Conservation (phyloP, 2,113 vertebrate species). For the Poecile atricapillus region DNA sequence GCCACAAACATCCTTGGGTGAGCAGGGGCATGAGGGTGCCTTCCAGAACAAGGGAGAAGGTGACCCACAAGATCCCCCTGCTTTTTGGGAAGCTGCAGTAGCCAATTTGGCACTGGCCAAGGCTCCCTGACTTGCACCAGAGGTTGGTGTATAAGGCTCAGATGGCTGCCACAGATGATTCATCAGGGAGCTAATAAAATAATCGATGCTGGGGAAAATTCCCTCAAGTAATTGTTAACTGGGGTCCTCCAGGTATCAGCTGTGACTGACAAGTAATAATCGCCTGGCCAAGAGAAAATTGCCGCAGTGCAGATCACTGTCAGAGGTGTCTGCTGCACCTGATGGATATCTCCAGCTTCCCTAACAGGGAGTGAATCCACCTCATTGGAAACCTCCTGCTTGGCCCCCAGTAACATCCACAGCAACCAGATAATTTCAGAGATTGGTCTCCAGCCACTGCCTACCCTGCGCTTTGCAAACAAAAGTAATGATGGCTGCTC, state of each 20-base stretch:
- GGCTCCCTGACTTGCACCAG: background rate
- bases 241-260: slow-evolving; percentile 24
- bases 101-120: background rate
- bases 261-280: slow-evolving; percentile 17
- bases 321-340: slow-evolving; percentile 16
- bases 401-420: background rate
- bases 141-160: background rate
- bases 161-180: background rate
- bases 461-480: slow-evolving; percentile 30
- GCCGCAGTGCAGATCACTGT: background rate
- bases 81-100: background rate
- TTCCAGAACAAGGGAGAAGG: background rate
- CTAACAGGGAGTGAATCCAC: background rate
- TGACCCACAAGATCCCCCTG: background rate
- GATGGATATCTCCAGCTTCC: background rate
- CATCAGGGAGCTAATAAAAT: slow-evolving; percentile 16
- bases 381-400: background rate
- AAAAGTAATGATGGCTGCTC: background rate
- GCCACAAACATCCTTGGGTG: background rate
- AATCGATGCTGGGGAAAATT: background rate
- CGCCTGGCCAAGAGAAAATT: background rate
- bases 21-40: background rate
- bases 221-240: slow-evolving; percentile 9
- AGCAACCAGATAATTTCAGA: background rate
- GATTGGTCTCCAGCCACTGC: slow-evolving; percentile 8